These are phyloP conservation scores for Onychostoma macrolepis DNA, from an alignment of 2,113 vertebrate species.

Conservation along the genomic window DNA sequence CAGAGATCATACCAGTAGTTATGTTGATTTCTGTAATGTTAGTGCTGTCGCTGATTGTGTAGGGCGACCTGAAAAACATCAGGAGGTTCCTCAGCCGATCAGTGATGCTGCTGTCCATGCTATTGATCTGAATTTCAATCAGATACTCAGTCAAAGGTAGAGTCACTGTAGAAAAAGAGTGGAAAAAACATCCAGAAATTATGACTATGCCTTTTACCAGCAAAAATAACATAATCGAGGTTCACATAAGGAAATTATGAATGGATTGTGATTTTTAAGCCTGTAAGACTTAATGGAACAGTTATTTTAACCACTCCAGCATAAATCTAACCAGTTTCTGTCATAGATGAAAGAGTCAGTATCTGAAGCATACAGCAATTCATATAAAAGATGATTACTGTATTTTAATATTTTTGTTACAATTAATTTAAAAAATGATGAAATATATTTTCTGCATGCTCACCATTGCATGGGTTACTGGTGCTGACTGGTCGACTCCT, in stretches of 20 bases:
- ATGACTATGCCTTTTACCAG: background rate
- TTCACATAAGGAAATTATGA: no score
- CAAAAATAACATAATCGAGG: background rate
- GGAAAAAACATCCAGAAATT: background rate
- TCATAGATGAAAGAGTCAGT: no score
- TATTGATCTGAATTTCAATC: slow-evolving; percentile 56
- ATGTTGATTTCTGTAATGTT: slow-evolving; percentile 53
- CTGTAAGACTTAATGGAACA: no score
- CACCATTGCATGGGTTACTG: slow-evolving; percentile 32
- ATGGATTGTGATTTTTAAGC: no score
- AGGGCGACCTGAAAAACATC: slow-evolving; percentile 19
- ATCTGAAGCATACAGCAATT: no score
- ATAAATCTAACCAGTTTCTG: no score
- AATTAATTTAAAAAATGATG: background rate
- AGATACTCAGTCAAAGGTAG: slow-evolving; percentile 53
- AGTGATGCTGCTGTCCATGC: background rate
- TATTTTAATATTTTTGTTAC: background rate
- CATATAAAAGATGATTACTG: background rate
- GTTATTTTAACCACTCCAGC: no score
- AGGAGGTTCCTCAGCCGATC: slow-evolving; percentile 50
- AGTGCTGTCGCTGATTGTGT: background rate
- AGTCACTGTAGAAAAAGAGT: background rate
- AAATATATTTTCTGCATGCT: background rate
- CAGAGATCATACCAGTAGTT: slow-evolving; percentile 59
- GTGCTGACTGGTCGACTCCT: background rate